Evolutionary conservation across 1,140 invertebrate genomes (phyloP).

Genomic region (Panonychus citri): DNA sequence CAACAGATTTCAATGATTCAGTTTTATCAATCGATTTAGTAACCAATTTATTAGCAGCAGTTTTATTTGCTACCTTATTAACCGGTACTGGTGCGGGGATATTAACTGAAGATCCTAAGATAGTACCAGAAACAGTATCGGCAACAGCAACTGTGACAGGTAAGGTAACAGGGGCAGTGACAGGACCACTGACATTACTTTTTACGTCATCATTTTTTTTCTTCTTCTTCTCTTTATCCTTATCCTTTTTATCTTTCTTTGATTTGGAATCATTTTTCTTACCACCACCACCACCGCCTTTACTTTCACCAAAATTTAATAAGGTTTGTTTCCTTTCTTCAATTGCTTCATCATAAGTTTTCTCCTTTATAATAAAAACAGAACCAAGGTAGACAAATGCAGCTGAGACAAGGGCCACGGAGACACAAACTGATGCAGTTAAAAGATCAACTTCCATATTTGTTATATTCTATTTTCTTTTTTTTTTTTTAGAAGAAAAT

Average conservation of each 20-base stretch:
- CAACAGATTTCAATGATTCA: too few relatives aligned
- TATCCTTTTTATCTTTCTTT: conserved; percentile 12
- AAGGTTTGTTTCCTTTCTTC: conserved; percentile 7
- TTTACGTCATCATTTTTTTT: conserved; percentile 11
- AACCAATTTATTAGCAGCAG: too few relatives aligned
- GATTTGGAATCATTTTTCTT: conserved; percentile 10
- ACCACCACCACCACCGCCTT: background rate
- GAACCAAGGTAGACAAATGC: conserved; percentile 16
- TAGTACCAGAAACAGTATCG: too few relatives aligned
- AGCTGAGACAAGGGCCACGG: conserved; percentile 14
- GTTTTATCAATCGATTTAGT: too few relatives aligned
- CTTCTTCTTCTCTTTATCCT: conserved; percentile 9
- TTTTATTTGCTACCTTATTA: too few relatives aligned
- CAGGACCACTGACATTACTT: background rate
- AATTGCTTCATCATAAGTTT: conserved; percentile 14
- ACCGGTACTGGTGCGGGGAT: too few relatives aligned
- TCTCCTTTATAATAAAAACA: conserved; percentile 17
- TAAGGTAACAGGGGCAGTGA: background rate
- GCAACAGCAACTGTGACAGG: too few relatives aligned
- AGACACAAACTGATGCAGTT: conserved; percentile 10
- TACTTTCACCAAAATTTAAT: background rate
- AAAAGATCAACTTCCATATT: conserved; percentile 5
- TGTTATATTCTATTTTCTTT: too few relatives aligned
- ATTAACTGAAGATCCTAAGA: too few relatives aligned
- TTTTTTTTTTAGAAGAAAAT: too few relatives aligned